Evolutionary conservation across 2,797 vertebrate genomes (phyloP).

Genomic region (Halcyon smyrnensis): DNA sequence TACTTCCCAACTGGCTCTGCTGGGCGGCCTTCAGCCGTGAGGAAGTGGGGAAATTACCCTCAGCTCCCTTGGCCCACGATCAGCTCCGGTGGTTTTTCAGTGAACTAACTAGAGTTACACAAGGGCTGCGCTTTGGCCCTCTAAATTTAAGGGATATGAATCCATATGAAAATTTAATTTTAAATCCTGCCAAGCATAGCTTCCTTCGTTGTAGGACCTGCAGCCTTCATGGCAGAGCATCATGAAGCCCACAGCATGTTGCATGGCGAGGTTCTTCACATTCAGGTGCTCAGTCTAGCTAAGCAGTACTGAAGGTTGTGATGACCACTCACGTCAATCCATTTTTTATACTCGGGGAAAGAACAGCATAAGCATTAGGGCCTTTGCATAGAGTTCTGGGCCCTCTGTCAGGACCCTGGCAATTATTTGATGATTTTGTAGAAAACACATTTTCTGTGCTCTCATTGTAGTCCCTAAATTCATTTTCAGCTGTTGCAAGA

Average conservation of each 20-base stretch:
- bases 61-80: not conserved
- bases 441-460: conserved; percentile 28
- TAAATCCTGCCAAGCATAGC: not conserved
- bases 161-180: not conserved
- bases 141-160: not conserved
- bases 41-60: conserved; percentile 21
- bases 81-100: not conserved
- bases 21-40: not conserved
- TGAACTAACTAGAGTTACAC: not conserved
- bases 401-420: not conserved
- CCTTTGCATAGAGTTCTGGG: not conserved
- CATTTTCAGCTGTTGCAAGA: conserved; percentile 41
- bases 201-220: not conserved
- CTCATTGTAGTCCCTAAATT: conserved; percentile 41
- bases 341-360: not conserved
- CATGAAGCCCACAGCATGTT: rapidly evolving
- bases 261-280: not conserved
- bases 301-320: not conserved
- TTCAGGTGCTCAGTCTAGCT: not conserved
- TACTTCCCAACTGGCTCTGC: not conserved
- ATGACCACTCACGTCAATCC: not conserved
- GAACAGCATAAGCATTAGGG: not conserved
- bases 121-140: not conserved
- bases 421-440: conserved; percentile 27
- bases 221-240: not conserved